These are phyloP conservation scores for Naja naja DNA, from an alignment of 2,113 vertebrate genomes.

Conservation along the genomic window DNA sequence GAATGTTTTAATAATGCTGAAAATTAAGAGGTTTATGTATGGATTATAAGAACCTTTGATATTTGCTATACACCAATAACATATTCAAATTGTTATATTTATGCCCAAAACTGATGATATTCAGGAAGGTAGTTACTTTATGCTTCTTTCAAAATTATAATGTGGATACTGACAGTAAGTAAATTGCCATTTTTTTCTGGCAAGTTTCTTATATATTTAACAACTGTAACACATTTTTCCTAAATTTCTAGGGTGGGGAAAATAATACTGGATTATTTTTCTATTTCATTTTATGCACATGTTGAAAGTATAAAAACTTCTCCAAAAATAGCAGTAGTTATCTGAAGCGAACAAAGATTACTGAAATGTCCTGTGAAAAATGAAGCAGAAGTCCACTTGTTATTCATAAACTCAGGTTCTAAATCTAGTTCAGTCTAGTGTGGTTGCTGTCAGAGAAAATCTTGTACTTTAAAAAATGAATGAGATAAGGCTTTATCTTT, in stretches of 20 bases:
- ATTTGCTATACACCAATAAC: not conserved
- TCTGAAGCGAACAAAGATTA: not conserved
- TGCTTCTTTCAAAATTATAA: constrained; percentile 10
- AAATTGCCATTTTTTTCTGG: not conserved
- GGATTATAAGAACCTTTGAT: not conserved
- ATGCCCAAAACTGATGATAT: not conserved
- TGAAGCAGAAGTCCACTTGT: not conserved
- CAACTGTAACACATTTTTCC: not conserved
- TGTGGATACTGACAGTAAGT: not conserved
- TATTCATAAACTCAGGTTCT: not conserved
- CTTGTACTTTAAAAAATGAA: not conserved
- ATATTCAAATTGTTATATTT: not conserved
- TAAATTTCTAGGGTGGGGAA: not conserved
- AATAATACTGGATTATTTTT: not conserved
- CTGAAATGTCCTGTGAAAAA: not conserved
- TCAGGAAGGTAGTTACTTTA: not conserved
- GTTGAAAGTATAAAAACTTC: not conserved
- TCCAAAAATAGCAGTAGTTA: not conserved
- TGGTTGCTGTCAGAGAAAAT: not conserved
- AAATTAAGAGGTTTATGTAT: constrained; percentile 37
- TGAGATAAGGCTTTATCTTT: not conserved
- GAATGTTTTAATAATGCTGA: constrained; percentile 39
- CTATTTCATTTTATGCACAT: not conserved
- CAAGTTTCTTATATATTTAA: not conserved
- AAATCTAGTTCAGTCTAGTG: not conserved